phyloP scores from a whole-genome alignment of 2,113 vertebrate genomes.

The Myrmophylax atrothorax region DNA sequence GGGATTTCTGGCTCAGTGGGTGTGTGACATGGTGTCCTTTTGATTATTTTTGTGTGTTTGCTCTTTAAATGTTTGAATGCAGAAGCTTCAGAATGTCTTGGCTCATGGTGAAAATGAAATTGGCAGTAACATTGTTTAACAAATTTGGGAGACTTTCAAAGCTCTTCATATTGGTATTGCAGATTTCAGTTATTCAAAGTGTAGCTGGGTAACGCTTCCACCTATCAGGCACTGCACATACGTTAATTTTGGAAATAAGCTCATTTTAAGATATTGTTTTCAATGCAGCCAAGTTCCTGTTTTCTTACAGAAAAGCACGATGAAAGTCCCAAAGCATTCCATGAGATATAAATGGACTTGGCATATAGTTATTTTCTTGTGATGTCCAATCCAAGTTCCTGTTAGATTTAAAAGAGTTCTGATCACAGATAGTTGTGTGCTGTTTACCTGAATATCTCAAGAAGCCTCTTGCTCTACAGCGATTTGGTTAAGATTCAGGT shows the following conservation, averaged over 20 bases:
- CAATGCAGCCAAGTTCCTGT: slow-evolving; percentile 48
- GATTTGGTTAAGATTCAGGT: slow-evolving; percentile 23
- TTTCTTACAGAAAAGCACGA: slow-evolving; percentile 41
- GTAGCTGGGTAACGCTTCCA: slow-evolving; percentile 31
- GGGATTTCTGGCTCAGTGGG: slow-evolving; percentile 12
- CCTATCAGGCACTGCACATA: slow-evolving; percentile 55
- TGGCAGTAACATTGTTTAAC: slow-evolving; percentile 44
- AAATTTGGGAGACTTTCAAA: slow-evolving; percentile 58
- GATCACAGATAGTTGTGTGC: slow-evolving; percentile 21
- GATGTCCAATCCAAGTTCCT: slow-evolving; percentile 59
- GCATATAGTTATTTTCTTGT: slow-evolving; percentile 41
- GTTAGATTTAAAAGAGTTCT: slow-evolving; percentile 34
- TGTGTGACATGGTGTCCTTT: not conserved
- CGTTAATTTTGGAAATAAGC: slow-evolving; percentile 57
- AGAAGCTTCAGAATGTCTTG: slow-evolving; percentile 50
- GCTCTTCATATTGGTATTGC: slow-evolving; percentile 7
- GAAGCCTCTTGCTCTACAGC: not conserved
- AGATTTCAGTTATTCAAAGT: slow-evolving; percentile 52
- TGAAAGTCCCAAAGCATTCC: slow-evolving; percentile 37
- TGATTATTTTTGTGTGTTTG: slow-evolving; percentile 47
- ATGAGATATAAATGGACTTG: slow-evolving; percentile 47
- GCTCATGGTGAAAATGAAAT: slow-evolving; percentile 38
- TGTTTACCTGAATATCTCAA: slow-evolving; percentile 46
- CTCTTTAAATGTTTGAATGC: slow-evolving; percentile 35
- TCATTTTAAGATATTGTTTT: slow-evolving; percentile 55